phyloP scores from a whole-genome alignment of 2,888 invertebrate species.

The Pachydiplax longipennis region DNA sequence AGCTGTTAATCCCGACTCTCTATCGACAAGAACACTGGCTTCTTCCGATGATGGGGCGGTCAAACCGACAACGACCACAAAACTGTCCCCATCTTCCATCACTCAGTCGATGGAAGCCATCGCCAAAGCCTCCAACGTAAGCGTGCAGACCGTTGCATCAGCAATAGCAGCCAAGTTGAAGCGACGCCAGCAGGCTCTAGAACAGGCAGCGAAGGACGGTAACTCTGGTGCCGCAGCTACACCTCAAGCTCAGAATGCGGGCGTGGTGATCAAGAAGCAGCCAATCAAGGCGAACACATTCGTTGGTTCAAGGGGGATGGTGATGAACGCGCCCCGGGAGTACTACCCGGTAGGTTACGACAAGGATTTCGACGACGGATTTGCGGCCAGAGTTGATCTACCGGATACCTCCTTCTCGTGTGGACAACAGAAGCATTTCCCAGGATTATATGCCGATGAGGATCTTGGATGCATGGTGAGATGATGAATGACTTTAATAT shows the following conservation, averaged over 20 bases:
- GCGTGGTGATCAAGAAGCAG: constrained; percentile 54
- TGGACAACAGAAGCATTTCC: constrained; percentile 89
- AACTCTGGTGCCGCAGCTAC: constrained; percentile 58
- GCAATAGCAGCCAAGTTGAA: constrained; percentile 67
- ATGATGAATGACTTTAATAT: not conserved
- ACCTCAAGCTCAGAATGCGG: constrained; percentile 25
- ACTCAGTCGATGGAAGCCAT: constrained; percentile 64
- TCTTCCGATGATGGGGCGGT: constrained; percentile 50
- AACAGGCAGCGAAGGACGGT: constrained; percentile 59
- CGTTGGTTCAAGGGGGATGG: constrained; percentile 62
- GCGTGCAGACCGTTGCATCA: constrained; percentile 78
- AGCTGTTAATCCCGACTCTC: constrained; percentile 45
- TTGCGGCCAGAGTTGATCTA: constrained; percentile 82
- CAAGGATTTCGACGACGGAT: constrained; percentile 89
- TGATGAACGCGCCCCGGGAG: constrained; percentile 89
- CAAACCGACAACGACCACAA: constrained; percentile 47
- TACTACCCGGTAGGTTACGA: constrained; percentile 89
- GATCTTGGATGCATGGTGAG: constrained; percentile 89
- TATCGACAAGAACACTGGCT: constrained; percentile 47
- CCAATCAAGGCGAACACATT: constrained; percentile 52
- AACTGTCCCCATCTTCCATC: constrained; percentile 55
- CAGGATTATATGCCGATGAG: constrained; percentile 87
- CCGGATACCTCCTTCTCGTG: constrained; percentile 86
- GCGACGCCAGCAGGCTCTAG: constrained; percentile 72
- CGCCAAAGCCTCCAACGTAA: constrained; percentile 78